Evolutionary conservation across 2,888 invertebrate species (phyloP).

Genomic region (Aphidoletes aphidimyza): DNA sequence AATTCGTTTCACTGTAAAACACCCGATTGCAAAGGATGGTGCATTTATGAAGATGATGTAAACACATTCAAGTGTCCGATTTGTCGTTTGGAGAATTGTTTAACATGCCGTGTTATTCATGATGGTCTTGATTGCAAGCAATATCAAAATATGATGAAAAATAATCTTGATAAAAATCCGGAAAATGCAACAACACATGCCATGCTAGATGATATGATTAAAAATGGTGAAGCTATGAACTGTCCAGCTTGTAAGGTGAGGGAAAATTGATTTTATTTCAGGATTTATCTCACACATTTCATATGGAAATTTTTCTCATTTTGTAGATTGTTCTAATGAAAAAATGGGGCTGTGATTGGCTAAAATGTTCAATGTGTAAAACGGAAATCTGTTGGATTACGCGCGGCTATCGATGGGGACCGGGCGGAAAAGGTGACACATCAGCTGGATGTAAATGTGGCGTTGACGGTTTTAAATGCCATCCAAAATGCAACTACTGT

Average conservation of each 20-base stretch:
- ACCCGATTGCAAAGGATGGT: slow-evolving; percentile 89
- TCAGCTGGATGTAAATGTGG: slow-evolving; percentile 60
- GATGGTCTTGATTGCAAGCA: slow-evolving; percentile 82
- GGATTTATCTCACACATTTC: not conserved
- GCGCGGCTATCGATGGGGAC: slow-evolving; percentile 69
- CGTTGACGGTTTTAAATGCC: slow-evolving; percentile 59
- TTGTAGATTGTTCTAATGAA: slow-evolving; percentile 76
- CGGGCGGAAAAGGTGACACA: slow-evolving; percentile 60
- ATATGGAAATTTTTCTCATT: not conserved
- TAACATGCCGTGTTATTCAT: slow-evolving; percentile 88
- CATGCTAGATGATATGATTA: slow-evolving; percentile 84
- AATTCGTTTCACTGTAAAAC: slow-evolving; percentile 91
- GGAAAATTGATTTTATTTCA: not conserved
- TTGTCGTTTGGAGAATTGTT: slow-evolving; percentile 82
- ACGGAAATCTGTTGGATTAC: slow-evolving; percentile 96
- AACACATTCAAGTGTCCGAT: slow-evolving; percentile 87
- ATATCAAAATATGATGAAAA: slow-evolving; percentile 76
- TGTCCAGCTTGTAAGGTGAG: slow-evolving; percentile 85
- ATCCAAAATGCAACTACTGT: slow-evolving; percentile 60
- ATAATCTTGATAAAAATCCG: slow-evolving; percentile 74
- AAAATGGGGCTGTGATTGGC: slow-evolving; percentile 95
- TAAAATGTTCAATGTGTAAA: slow-evolving; percentile 90
- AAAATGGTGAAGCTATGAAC: slow-evolving; percentile 84
- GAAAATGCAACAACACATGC: slow-evolving; percentile 80
- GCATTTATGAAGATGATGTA: slow-evolving; percentile 87